Base-by-base conservation (phyloP, 2,888 invertebrate species). In the Schizotus pectinicornis region DNA sequence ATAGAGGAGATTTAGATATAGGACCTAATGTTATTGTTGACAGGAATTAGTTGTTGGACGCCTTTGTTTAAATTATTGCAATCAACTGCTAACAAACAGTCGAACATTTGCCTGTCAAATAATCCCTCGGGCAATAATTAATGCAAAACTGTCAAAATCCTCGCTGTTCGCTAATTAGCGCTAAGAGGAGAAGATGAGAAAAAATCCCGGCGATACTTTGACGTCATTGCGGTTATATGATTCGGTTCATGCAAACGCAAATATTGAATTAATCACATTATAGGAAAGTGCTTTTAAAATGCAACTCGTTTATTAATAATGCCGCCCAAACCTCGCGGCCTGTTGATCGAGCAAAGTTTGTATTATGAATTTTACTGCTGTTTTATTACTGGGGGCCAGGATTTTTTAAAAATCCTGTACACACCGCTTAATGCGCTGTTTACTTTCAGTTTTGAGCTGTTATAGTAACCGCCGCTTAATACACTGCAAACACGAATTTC, bases 351-450 rank as follows among this genome's bases (percentile, higher is more conserved):
- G 75, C 71, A 76, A 76, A 76, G 76, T 77, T 76, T 75, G 73
- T 75, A 76, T 76, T 76, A 77, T 75, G 76, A 76, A 75, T 75
- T 77, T 75, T 74, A 74, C 75, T 75, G 75, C 75, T 74, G 72
- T 77, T 74, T 73, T 74, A 74, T 74, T 69, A 73, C 76, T 72
- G 69, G 65, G 67, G 74, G 76, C 75, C 65, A 68, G 74, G 77
- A 77, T 77, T 77, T 77, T 76, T 74, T 69, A 70, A 74, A 65
- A 74, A 74, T 74, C 75, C 72, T 71, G 74, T 75, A 74, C 71
- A 74, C 77, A 76, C 70, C 68, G 71, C 71, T 70, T 70, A 73
- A 72, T 71, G 71, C 71, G 67, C 62, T 74, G 74, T 74, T 74
- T 70, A 73, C 74, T 73, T 74, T 74, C 69, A 73, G 73, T 74